Conservation (phyloP, 1,140 invertebrate species). For the Anagrus nilaparvatae region DNA sequence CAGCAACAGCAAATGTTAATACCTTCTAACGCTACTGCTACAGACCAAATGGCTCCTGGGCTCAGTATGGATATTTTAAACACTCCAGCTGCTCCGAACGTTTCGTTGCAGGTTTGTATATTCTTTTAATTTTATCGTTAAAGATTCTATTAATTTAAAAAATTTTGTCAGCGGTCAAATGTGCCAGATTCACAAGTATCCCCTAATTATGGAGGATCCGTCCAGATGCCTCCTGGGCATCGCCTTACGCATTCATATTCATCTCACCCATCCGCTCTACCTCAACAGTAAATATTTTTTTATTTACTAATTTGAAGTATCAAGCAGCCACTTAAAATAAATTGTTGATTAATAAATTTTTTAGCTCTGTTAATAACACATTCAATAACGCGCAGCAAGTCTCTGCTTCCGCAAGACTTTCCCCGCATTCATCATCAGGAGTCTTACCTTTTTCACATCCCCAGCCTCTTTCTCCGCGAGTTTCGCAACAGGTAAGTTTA, state of each 20-base stretch:
- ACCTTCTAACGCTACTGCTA: slow-evolving; percentile 52
- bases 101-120: slow-evolving; percentile 52
- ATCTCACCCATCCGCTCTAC: slow-evolving; percentile 38
- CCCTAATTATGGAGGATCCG: slow-evolving; percentile 49
- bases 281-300: slow-evolving; percentile 34
- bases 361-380: slow-evolving; percentile 36
- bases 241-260: slow-evolving; percentile 39
- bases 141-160: background rate
- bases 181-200: slow-evolving; percentile 63
- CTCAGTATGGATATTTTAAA: slow-evolving; percentile 70
- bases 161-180: slow-evolving; percentile 47
- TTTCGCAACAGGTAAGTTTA: slow-evolving; percentile 35
- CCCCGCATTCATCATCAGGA: slow-evolving; percentile 37
- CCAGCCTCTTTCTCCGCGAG: slow-evolving; percentile 37
- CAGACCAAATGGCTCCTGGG: slow-evolving; percentile 48
- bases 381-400: slow-evolving; percentile 40
- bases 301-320: slow-evolving; percentile 1
- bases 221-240: slow-evolving; percentile 41
- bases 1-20: slow-evolving; percentile 61
- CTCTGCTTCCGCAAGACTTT: slow-evolving; percentile 33
- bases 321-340: background rate
- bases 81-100: slow-evolving; percentile 71
- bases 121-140: slow-evolving; percentile 12
- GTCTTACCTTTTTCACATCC: slow-evolving; percentile 39
- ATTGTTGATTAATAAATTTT: slow-evolving; percentile 12